Evolutionary conservation across 1,140 invertebrate species (phyloP).

Genomic region (Diorhabda elongata): DNA sequence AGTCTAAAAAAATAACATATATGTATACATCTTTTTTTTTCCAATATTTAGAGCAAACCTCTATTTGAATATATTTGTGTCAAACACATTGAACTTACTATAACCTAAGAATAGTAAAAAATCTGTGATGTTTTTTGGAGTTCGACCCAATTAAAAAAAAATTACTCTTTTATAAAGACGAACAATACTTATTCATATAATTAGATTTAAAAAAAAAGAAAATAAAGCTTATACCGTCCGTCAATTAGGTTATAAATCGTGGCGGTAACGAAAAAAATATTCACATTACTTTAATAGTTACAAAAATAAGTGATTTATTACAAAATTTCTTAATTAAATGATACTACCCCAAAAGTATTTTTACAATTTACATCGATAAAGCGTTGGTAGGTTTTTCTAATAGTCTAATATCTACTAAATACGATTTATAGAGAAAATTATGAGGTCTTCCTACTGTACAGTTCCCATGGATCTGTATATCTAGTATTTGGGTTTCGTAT

Average conservation of each 20-base stretch:
- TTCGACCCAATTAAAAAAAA: constrained; percentile 22
- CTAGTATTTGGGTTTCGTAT: too few relatives aligned
- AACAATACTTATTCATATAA: constrained; percentile 8
- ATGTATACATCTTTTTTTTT: too few relatives aligned
- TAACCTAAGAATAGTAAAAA: constrained; percentile 30
- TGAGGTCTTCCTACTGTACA: too few relatives aligned
- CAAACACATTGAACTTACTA: constrained; percentile 23
- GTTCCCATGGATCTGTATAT: too few relatives aligned
- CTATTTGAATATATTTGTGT: constrained; percentile 23
- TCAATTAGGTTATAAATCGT: neutral
- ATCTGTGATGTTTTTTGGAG: constrained; percentile 30
- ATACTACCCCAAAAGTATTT: neutral
- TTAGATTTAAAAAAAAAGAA: constrained; percentile 4
- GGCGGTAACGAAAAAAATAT: neutral
- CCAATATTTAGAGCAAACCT: neutral
- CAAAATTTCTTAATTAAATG: neutral
- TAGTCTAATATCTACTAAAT: too few relatives aligned
- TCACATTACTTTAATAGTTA: neutral
- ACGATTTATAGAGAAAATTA: too few relatives aligned
- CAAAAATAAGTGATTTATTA: neutral
- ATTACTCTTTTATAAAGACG: constrained; percentile 7
- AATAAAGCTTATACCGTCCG: constrained; percentile 24
- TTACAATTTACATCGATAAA: too few relatives aligned
- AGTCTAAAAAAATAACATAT: constrained; percentile 8
- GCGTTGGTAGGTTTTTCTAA: too few relatives aligned